These are phyloP conservation scores for Homalodisca vitripennis DNA, from an alignment of 1,140 invertebrate species.

Conservation along the genomic window DNA sequence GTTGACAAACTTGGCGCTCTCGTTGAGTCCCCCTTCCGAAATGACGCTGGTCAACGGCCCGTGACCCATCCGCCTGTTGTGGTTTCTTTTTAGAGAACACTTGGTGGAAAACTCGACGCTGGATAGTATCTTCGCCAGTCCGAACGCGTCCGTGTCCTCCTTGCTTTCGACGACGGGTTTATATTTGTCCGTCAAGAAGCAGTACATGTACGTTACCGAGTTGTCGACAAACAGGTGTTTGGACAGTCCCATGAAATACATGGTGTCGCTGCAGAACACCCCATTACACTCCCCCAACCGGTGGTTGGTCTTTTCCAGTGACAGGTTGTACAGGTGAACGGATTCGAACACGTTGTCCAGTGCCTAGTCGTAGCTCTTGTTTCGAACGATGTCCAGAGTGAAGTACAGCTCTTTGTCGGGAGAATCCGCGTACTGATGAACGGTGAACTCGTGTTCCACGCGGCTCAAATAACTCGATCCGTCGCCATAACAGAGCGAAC, in stretches of 20 bases:
- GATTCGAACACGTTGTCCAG: neutral
- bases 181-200: slow-evolving; percentile 4
- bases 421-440: neutral
- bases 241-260: neutral
- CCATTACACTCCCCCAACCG: neutral
- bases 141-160: neutral
- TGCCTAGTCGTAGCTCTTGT: neutral
- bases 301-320: neutral
- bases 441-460: neutral
- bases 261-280: slow-evolving; percentile 6
- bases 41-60: neutral
- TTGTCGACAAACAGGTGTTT: neutral
- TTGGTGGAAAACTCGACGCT: slow-evolving; percentile 2
- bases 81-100: slow-evolving; percentile 5
- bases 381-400: neutral
- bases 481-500: too few species aligned
- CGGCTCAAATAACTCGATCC: neutral
- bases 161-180: slow-evolving; percentile 1
- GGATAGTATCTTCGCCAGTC: slow-evolving; percentile 5
- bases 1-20: neutral
- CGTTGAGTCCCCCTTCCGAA: slow-evolving; percentile 7
- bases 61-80: neutral
- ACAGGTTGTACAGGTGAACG: neutral
- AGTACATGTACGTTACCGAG: neutral
- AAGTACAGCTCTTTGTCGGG: neutral